These are phyloP conservation scores for Chironomus tentans DNA, from an alignment of 2,888 invertebrate species.

Conservation along the genomic window DNA sequence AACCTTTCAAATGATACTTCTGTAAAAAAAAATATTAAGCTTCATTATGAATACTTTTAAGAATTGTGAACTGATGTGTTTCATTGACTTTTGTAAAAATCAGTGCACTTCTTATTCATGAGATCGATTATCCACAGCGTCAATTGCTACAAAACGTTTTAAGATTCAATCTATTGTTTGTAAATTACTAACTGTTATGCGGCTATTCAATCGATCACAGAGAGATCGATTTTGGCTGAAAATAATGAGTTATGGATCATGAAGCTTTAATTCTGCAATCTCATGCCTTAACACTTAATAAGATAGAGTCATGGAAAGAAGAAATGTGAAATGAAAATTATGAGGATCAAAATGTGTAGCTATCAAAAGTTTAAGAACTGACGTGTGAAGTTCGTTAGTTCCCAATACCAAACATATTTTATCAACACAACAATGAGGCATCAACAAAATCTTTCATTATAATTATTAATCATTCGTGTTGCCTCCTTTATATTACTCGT, in stretches of 20 bases:
- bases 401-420: not conserved
- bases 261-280: not conserved
- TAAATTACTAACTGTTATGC: conserved; percentile 24
- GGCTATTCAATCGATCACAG: conserved; percentile 23
- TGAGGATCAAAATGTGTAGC: not conserved
- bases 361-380: not conserved
- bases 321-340: not conserved
- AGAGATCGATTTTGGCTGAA: not conserved
- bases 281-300: conserved; percentile 5
- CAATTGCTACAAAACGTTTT: not conserved
- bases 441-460: not conserved
- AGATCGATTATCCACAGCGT: not conserved
- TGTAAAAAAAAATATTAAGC: too few relatives aligned
- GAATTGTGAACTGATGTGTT: too few relatives aligned
- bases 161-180: conserved; percentile 5
- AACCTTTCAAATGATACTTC: too few relatives aligned
- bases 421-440: not conserved
- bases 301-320: not conserved
- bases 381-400: not conserved
- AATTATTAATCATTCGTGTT: not conserved
- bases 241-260: conserved; percentile 6
- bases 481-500: not conserved
- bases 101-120: not conserved
- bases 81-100: too few relatives aligned
- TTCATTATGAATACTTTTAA: too few relatives aligned